Evolutionary conservation across 2,888 invertebrate genomes (phyloP).

Genomic region (Heteromurus nitidus): DNA sequence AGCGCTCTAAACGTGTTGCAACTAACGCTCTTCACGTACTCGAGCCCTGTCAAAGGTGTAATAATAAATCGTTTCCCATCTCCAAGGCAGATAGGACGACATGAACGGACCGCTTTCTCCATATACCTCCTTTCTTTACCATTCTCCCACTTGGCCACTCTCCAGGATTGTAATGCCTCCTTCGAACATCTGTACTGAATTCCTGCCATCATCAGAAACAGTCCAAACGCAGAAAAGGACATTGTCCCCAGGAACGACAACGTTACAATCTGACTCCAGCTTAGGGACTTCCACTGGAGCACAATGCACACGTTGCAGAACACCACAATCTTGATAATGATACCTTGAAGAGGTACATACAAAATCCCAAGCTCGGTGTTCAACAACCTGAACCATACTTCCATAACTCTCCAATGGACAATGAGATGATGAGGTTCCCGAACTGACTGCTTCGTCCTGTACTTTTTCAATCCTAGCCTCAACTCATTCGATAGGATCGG

Average conservation of each 20-base stretch:
- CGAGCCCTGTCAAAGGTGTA: neutral
- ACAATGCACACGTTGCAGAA: constrained; percentile 3
- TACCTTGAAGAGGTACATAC: neutral
- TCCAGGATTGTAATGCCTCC: neutral
- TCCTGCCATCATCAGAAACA: neutral
- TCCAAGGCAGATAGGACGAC: neutral
- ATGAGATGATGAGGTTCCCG: neutral
- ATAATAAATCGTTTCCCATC: constrained; percentile 6
- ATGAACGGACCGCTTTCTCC: neutral
- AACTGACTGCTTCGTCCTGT: neutral
- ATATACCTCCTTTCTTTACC: neutral
- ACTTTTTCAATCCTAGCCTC: neutral
- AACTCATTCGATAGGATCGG: neutral
- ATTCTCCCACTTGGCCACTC: neutral
- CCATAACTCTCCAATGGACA: neutral
- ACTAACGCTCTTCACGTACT: neutral
- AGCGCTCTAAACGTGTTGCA: neutral
- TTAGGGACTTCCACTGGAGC: neutral
- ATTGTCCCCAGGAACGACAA: neutral
- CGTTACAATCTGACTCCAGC: too few relatives aligned
- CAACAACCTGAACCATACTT: neutral
- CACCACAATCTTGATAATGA: neutral
- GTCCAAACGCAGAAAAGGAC: neutral
- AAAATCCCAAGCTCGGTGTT: neutral
- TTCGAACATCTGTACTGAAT: neutral